Percentiles rank a stretch among this genome's conserved stretches.
These are phyloP conservation scores for Chelonia mydas DNA, from an alignment of 2,797 vertebrate species.

Conservation along the genomic window DNA sequence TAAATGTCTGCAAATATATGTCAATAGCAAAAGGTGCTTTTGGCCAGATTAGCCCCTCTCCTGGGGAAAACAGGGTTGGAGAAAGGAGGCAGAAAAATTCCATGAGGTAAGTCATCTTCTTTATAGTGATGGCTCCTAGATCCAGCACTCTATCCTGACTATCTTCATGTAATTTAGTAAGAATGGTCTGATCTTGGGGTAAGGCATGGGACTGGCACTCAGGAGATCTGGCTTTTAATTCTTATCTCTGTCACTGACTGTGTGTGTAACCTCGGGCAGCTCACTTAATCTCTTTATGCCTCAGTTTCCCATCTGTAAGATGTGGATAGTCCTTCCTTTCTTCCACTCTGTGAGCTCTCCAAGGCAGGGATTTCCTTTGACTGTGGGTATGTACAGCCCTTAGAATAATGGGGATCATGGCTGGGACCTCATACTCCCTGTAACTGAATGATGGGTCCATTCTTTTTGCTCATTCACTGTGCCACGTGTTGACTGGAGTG, in stretches of 20 bases:
- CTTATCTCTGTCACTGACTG: not conserved
- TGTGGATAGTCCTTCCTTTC: not conserved
- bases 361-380: not conserved
- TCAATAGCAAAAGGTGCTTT: not conserved
- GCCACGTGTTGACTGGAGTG: not conserved
- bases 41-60: not conserved
- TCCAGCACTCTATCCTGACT: not conserved
- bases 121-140: not conserved
- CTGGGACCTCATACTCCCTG: not conserved
- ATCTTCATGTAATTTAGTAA: not conserved
- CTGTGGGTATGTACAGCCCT: not conserved
- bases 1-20: rapidly evolving
- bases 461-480: not conserved
- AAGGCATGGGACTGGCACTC: not conserved
- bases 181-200: not conserved
- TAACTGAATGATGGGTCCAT: not conserved
- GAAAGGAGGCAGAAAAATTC: not conserved
- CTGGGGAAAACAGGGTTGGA: not conserved
- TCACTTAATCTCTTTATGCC: not conserved
- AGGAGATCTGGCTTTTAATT: not conserved
- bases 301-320: not conserved
- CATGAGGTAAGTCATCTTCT: not conserved
- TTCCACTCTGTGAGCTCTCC: not conserved
- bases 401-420: not conserved
- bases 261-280: not conserved